A percentile compares a stretch with the other conserved stretches of the same genome.
Evolutionary conservation across 2,888 invertebrate genomes (phyloP).

Genomic region (Oxytorus armatus): DNA sequence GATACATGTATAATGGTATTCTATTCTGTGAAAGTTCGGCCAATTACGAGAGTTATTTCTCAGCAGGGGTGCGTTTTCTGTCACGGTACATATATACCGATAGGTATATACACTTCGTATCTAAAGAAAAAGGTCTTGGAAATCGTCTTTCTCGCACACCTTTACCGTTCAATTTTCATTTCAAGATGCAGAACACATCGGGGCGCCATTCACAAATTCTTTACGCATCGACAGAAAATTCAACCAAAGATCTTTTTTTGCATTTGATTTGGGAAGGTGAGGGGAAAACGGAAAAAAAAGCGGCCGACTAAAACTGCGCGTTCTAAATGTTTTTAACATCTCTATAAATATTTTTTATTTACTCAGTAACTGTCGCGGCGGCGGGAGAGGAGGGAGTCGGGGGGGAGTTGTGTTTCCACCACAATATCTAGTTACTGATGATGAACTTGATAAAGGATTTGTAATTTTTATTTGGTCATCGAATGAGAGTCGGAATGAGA

Average conservation of each 20-base stretch:
- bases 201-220: conserved; percentile 46
- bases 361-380: too few relatives aligned
- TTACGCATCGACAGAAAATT: conserved; percentile 36
- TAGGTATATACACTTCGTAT: conserved; percentile 12
- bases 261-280: not conserved
- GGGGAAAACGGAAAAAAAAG: not conserved
- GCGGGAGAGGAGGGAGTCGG: too few relatives aligned
- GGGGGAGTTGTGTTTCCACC: too few relatives aligned
- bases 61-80: conserved; percentile 58
- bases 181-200: conserved; percentile 1
- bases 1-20: conserved; percentile 25
- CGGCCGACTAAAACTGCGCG: too few relatives aligned
- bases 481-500: too few relatives aligned
- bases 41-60: conserved; percentile 49
- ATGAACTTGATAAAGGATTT: too few relatives aligned
- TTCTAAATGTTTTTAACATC: too few relatives aligned
- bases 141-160: conserved; percentile 12
- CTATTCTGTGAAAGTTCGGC: conserved; percentile 11
- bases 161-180: conserved; percentile 12
- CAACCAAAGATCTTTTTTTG: not conserved
- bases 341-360: too few relatives aligned
- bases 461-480: too few relatives aligned
- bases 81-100: conserved; percentile 35
- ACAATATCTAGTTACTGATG: too few relatives aligned
- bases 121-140: conserved; percentile 33